Conservation (phyloP, 2,113 vertebrate species). For the Pachyramphus minor region DNA sequence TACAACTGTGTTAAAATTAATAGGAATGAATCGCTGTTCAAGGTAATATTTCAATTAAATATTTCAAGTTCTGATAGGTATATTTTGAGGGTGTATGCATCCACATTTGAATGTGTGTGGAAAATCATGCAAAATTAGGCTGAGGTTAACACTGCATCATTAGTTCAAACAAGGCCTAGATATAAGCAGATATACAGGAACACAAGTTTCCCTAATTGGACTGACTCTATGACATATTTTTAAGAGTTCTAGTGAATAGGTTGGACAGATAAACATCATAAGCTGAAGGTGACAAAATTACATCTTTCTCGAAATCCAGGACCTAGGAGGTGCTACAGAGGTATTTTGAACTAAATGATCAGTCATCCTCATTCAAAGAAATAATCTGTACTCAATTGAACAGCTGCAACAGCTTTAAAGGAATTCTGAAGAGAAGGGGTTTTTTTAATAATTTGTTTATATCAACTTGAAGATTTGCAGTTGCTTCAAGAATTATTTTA, state of each 20-base stretch:
- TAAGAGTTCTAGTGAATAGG: neutral
- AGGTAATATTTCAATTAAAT: neutral
- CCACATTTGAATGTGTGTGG: neutral
- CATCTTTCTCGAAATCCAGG: neutral
- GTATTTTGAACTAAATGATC: neutral
- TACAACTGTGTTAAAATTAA: neutral
- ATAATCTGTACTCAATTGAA: neutral
- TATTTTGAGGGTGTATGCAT: neutral
- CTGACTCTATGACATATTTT: neutral
- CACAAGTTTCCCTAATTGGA: neutral
- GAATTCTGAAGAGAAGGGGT: accelerated
- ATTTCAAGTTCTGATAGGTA: neutral
- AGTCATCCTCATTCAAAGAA: neutral
- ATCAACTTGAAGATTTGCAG: neutral
- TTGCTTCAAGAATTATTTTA: neutral
- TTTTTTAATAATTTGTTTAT: neutral
- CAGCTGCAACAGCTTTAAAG: neutral
- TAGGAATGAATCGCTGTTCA: neutral
- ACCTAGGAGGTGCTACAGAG: neutral
- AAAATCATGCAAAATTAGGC: neutral
- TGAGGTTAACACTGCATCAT: neutral
- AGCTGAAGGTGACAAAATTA: neutral
- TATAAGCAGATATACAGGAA: neutral
- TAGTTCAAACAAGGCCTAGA: neutral
- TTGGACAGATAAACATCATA: neutral